phyloP scores from a whole-genome alignment of 2,113 vertebrate genomes.

The Gymnogyps californianus region DNA sequence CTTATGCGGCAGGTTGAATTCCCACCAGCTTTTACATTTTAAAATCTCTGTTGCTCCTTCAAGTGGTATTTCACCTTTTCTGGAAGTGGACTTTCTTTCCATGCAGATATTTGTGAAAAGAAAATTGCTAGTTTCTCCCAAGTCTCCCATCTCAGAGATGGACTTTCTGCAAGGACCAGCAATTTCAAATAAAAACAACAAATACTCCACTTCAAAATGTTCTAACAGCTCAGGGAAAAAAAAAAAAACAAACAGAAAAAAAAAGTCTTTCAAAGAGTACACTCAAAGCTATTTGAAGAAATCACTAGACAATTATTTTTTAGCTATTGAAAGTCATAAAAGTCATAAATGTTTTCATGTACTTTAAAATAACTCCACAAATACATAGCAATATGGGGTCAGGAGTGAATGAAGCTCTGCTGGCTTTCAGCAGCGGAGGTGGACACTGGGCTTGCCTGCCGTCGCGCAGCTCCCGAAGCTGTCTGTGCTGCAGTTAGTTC shows the following conservation, averaged over 20 bases:
- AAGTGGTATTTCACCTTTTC: background rate
- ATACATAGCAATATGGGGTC: fast-evolving
- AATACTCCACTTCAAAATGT: background rate
- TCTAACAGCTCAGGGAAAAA: background rate
- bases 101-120: background rate
- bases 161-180: background rate
- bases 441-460: no score
- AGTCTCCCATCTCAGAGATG: background rate
- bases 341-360: background rate
- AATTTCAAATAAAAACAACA: background rate
- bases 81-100: background rate
- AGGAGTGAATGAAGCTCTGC: background rate
- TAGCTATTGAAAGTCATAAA: background rate
- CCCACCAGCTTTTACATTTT: background rate
- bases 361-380: background rate
- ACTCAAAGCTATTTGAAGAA: background rate
- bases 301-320: background rate
- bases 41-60: background rate
- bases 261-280: background rate
- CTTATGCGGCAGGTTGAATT: background rate
- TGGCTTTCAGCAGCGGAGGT: background rate
- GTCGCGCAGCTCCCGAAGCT: fast-evolving
- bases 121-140: background rate
- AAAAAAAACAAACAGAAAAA: background rate
- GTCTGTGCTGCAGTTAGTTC: fast-evolving